Evolutionary conservation across 2,797 vertebrate species (phyloP).

Genomic region (Paedocypris micromegethes): DNA sequence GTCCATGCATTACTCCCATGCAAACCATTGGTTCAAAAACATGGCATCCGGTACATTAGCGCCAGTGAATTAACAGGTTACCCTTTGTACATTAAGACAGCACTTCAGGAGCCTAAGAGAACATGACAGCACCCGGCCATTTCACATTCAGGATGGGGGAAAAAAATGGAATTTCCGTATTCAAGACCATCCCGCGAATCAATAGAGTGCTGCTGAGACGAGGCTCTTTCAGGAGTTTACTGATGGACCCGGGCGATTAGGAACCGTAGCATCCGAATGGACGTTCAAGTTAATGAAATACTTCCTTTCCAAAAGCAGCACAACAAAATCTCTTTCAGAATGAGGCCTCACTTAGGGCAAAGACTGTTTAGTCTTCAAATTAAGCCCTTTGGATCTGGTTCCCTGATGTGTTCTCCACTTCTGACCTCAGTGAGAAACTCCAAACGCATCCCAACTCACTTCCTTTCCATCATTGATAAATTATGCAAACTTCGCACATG

Average conservation of each 20-base stretch:
- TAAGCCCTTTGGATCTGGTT: slow-evolving; percentile 22
- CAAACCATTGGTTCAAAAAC: slow-evolving; percentile 2
- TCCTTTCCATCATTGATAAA: slow-evolving; percentile 39
- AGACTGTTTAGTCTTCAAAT: slow-evolving; percentile 37
- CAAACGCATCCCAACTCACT: slow-evolving; percentile 29
- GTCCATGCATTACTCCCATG: slow-evolving; percentile 16
- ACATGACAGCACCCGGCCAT: slow-evolving; percentile 1
- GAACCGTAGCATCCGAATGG: slow-evolving; percentile 23
- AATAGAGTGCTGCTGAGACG: slow-evolving; percentile 1
- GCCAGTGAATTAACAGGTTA: slow-evolving; percentile 19
- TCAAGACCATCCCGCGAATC: background rate
- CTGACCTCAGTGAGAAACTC: slow-evolving; percentile 36
- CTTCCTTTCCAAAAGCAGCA: slow-evolving; percentile 14
- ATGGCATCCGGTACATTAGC: background rate
- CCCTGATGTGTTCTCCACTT: slow-evolving; percentile 26
- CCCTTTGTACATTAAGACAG: slow-evolving; percentile 1
- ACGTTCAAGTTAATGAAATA: slow-evolving; percentile 25
- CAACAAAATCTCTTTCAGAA: slow-evolving; percentile 26
- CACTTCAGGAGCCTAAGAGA: background rate
- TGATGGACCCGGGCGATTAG: slow-evolving; percentile 14
- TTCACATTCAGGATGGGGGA: background rate
- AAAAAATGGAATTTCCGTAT: too few relatives aligned
- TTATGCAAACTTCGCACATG: slow-evolving; percentile 34
- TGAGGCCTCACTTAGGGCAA: slow-evolving; percentile 21
- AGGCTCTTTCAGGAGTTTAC: slow-evolving; percentile 16